Evolutionary conservation across 2,888 invertebrate genomes (phyloP).

Genomic region (Dascillus cervinus): DNA sequence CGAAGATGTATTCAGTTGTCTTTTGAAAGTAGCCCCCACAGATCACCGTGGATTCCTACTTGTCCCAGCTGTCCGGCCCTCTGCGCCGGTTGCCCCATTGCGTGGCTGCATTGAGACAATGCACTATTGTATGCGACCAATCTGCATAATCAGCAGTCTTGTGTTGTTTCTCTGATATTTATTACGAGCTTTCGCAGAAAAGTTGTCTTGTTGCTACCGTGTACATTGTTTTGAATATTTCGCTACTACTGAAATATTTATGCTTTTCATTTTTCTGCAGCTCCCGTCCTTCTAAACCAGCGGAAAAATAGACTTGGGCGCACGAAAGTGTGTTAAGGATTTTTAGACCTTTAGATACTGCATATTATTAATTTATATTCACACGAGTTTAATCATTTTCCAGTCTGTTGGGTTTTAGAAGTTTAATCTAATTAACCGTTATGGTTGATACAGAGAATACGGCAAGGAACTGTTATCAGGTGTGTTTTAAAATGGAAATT

Average conservation of each 20-base stretch:
- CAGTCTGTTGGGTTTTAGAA: no score
- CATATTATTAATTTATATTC: no score
- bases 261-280: background rate
- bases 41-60: conserved; percentile 17
- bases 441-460: no score
- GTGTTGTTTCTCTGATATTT: conserved; percentile 18
- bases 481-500: no score
- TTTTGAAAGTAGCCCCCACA: conserved; percentile 20
- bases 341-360: no score
- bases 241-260: conserved; percentile 11
- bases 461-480: no score
- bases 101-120: conserved; percentile 22
- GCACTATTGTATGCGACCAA: conserved; percentile 26
- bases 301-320: no score
- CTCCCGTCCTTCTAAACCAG: no score
- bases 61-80: conserved; percentile 19
- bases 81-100: conserved; percentile 15
- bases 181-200: conserved; percentile 18
- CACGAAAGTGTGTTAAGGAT: no score
- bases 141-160: conserved; percentile 26
- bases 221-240: conserved; percentile 8
- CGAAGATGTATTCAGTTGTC: conserved; percentile 23
- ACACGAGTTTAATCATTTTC: no score
- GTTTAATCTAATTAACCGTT: no score
- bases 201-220: conserved; percentile 16